phyloP scores from a whole-genome alignment of 2,888 invertebrate species.

The Archips crataeganus region DNA sequence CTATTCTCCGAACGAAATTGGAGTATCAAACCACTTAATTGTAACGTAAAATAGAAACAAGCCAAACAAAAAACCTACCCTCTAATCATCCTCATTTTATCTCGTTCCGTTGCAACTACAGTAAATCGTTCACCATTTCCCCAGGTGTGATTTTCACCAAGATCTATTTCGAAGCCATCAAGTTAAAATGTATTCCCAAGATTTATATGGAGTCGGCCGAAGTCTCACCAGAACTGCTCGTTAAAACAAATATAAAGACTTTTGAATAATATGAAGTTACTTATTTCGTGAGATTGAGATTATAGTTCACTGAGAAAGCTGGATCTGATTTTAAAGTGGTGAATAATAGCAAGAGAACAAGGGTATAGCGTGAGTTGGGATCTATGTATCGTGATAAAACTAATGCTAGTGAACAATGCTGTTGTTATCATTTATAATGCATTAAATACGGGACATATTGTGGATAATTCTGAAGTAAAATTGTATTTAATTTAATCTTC shows the following conservation, averaged over 20 bases:
- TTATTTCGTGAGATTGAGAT: conserved; percentile 57
- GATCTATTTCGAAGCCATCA: conserved; percentile 49
- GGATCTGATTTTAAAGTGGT: conserved; percentile 59
- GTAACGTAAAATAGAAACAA: background rate
- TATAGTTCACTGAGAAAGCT: conserved; percentile 55
- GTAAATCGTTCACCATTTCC: conserved; percentile 36
- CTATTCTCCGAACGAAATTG: background rate
- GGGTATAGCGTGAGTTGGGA: conserved; percentile 35
- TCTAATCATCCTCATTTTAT: conserved; percentile 18
- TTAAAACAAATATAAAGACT: conserved; percentile 81
- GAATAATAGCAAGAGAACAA: conserved; percentile 53
- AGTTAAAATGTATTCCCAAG: conserved; percentile 58
- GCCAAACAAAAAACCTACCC: background rate
- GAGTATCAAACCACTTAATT: background rate
- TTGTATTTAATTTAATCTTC: background rate
- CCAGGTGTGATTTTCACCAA: conserved; percentile 42
- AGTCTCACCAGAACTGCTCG: conserved; percentile 81
- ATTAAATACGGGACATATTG: background rate
- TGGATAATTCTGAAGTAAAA: background rate
- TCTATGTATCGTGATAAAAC: conserved; percentile 30
- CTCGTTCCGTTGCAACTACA: conserved; percentile 21
- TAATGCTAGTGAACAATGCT: conserved; percentile 33
- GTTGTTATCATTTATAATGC: conserved; percentile 11
- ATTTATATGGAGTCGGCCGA: conserved; percentile 73
- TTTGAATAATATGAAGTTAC: conserved; percentile 49